Base-by-base conservation (phyloP, 2,888 invertebrate species). In the Napeogenes inachia region DNA sequence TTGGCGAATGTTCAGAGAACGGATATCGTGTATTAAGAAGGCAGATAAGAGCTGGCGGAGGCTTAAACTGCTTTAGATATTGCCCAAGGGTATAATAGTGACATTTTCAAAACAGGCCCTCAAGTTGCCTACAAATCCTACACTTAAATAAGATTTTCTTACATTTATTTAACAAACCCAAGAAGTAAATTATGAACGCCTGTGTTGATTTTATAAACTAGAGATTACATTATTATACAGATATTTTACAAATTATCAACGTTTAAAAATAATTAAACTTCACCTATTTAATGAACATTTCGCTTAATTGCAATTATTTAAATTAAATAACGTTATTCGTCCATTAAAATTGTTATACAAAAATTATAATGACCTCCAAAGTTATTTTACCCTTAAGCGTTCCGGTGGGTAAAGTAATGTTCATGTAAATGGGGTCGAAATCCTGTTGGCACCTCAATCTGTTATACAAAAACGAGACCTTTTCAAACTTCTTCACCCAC, bases 351-450 rank as follows among this genome's bases (percentile, higher is more conserved):
- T 59, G 60, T 65, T 59, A 63, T 57, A 47, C 60, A 61, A 63
- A 33, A 64, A 63, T 63, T 50, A 50, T 50, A 50, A 50, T 50
- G 50, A 50, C 3, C 50, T 30, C 6, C n/a, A 30, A 30, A 30
- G 50, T 50, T 50, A 50, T 50, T 50, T 50, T 21, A 50, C 21
- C 50, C 50, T 65, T 64, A 66, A 71, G 70, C 70, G 72, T 69
- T 73, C 70, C 74, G 70, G 74, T 73, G 76, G 73, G 75, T 79
- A 80, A 79, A 50, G 50, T 50, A 47, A 78, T 81, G 79, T 84
- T 83, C 82, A 84, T 83, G 82, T 76, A 85, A 84, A 85, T 84
- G 75, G 72, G 72, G 73, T 73, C 73, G 72, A 73, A 77, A 78
- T 76, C 78, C 75, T 74, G 76, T 75, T 74, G 70, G 75, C 74